A percentile compares a stretch with the other conserved stretches of the same genome.
These are phyloP conservation scores for Abrostola triplasia DNA, from an alignment of 2,888 invertebrate species.

Conservation along the genomic window DNA sequence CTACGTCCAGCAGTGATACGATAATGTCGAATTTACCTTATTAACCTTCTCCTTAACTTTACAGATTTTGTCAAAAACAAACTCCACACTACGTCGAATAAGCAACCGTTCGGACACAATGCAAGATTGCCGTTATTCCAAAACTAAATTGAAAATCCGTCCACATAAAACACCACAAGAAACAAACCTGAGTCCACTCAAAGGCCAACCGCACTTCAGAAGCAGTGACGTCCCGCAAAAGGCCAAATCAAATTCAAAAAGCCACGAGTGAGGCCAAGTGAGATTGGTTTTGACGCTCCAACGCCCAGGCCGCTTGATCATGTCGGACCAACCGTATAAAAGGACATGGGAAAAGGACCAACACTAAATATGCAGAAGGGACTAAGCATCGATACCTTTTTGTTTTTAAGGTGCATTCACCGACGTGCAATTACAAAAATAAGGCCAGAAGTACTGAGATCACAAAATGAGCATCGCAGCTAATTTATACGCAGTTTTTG, in stretches of 20 bases:
- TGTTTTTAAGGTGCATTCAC: no score
- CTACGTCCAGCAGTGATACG: no score
- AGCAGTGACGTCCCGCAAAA: constrained; percentile 64
- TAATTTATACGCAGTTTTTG: no score
- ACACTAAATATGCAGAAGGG: constrained; percentile 28
- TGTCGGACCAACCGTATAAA: constrained; percentile 56
- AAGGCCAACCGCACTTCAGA: constrained; percentile 61
- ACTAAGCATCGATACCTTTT: background rate
- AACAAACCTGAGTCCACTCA: constrained; percentile 51
- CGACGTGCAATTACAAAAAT: no score
- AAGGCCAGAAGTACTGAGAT: no score
- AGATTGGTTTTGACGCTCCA: constrained; percentile 75
- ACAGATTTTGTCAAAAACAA: no score
- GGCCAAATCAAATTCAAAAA: constrained; percentile 68
- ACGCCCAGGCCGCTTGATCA: constrained; percentile 67
- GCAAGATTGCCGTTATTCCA: constrained; percentile 10
- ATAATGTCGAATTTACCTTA: no score
- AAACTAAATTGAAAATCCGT: constrained; percentile 34
- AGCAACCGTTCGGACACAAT: no score
- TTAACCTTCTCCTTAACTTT: no score
- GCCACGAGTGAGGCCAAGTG: constrained; percentile 60
- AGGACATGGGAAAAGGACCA: constrained; percentile 40
- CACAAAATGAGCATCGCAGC: no score
- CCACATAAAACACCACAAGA: constrained; percentile 38
- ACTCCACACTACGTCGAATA: no score